These are phyloP conservation scores for Acronicta alni DNA, from an alignment of 2,888 invertebrate species.

Conservation along the genomic window DNA sequence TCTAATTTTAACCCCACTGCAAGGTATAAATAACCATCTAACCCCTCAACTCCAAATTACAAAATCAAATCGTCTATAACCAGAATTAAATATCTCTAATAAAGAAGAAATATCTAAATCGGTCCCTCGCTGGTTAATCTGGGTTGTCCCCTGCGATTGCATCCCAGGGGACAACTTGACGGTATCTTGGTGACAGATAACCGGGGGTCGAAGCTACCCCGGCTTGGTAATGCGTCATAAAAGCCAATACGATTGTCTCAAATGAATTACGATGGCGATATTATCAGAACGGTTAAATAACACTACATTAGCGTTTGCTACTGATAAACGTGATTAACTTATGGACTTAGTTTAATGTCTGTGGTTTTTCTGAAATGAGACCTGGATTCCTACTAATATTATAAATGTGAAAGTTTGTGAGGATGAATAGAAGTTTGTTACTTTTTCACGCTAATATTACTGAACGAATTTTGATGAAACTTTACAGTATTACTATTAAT, in stretches of 20 bases:
- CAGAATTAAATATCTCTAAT: conserved; percentile 54
- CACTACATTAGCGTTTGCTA: conserved; percentile 53
- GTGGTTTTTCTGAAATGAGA: background rate
- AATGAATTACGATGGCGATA: conserved; percentile 74
- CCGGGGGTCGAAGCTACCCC: conserved; percentile 67
- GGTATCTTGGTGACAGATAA: conserved; percentile 84
- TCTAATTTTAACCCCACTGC: conserved; percentile 25
- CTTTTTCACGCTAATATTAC: too few species aligned
- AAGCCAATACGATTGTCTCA: conserved; percentile 82
- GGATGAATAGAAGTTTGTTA: too few species aligned
- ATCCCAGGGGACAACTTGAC: conserved; percentile 81
- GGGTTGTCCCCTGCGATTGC: conserved; percentile 61
- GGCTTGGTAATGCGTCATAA: conserved; percentile 84
- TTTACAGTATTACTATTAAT: too few species aligned
- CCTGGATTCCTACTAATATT: too few species aligned
- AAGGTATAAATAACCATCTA: conserved; percentile 34
- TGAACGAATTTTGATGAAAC: too few species aligned
- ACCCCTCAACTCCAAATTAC: conserved; percentile 43
- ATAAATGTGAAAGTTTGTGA: too few species aligned
- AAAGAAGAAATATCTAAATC: conserved; percentile 55
- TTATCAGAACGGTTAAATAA: conserved; percentile 71
- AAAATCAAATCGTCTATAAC: conserved; percentile 58
- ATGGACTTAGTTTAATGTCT: conserved; percentile 20
- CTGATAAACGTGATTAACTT: conserved; percentile 55
- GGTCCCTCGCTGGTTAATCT: conserved; percentile 62